Conservation (phyloP, 2,113 vertebrate species). For the Peucedramus taeniatus region DNA sequence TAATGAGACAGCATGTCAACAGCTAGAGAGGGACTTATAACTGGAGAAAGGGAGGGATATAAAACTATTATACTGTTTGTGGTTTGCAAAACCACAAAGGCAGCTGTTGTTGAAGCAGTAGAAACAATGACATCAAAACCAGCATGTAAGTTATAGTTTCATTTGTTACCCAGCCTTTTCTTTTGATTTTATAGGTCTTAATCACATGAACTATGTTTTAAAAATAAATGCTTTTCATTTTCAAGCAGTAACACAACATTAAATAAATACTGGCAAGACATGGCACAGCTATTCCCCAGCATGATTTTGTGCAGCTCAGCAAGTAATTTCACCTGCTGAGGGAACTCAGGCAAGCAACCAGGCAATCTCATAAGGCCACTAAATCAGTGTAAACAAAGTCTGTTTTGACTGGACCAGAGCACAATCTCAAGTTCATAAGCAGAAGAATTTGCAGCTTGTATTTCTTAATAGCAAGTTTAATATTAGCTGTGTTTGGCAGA, state of each 20-base stretch:
- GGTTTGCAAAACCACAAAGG: not conserved
- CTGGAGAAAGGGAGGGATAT: not conserved
- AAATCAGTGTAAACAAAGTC: conserved; percentile 30
- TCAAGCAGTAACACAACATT: conserved; percentile 12
- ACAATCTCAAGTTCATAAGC: not conserved
- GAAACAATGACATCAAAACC: not conserved
- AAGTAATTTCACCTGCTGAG: conserved; percentile 38
- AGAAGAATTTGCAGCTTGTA: conserved; percentile 6
- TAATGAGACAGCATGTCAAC: not conserved
- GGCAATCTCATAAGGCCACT: conserved; percentile 8
- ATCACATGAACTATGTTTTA: not conserved
- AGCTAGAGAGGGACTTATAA: not conserved
- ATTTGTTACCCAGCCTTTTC: conserved; percentile 4
- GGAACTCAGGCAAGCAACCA: conserved; percentile 13
- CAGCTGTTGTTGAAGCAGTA: not conserved
- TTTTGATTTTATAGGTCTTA: conserved; percentile 33
- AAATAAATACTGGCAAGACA: conserved; percentile 34
- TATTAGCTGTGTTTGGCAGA: not conserved
- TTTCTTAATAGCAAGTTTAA: not conserved
- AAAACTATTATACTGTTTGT: not conserved
- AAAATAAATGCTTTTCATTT: conserved; percentile 39
- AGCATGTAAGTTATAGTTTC: conserved; percentile 2
- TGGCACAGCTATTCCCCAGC: conserved; percentile 4
- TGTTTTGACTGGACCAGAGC: conserved; percentile 1
- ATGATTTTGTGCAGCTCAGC: conserved; percentile 11